Evolutionary conservation across 1,140 invertebrate species (phyloP), one percentile per base, ranked within the genome.

Genomic region (Euwallacea fornicatus): DNA sequence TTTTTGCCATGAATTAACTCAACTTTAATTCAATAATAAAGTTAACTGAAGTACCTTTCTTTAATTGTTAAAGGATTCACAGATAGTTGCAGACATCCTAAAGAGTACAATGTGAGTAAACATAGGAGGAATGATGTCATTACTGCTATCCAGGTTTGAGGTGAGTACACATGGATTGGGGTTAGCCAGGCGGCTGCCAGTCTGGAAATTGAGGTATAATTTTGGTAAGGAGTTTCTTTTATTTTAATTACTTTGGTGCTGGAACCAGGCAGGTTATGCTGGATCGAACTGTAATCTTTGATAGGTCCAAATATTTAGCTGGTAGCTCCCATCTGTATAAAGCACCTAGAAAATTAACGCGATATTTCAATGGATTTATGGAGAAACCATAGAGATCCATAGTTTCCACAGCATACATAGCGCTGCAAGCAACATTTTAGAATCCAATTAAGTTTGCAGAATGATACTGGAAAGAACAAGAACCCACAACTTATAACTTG

Each of bases 261-360:
- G 87, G 87, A 7, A 84, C 84, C 58, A 88, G 78, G 75, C 85
- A 86, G 10, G 86, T 87, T 15, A 88, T 83, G 47, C 84, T 86
- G 55, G 86, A 85, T 73, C 86, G 79, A 44, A 87, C 80, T 66
- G 81, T 78, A 1, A 85, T 80, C 69, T 80, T 82, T 2, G 86
- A 84, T 69, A 86, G 83, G 76, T 88, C 87, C 73, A 88, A 76
- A 68, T 79, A 85, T 43, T 77, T 66, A 74, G 83, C 87, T 78
- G 83, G 83, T 74, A 84, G 81, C 73, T 84, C 85, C 87, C 87
- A 88, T 9, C 85, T 83, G 78, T 87, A 88, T 3, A 88, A 76
- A 42, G 86, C 86, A 73, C 80, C 85, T 84, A 68, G 13, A 83
- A 82, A 69, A 73, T 72, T 33, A 33, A 4, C 4, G 21, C 21